Percentiles rank a stretch among this genome's conserved stretches.
These are phyloP conservation scores for Achlya flavicornis DNA, from an alignment of 2,888 invertebrate species.

Conservation along the genomic window DNA sequence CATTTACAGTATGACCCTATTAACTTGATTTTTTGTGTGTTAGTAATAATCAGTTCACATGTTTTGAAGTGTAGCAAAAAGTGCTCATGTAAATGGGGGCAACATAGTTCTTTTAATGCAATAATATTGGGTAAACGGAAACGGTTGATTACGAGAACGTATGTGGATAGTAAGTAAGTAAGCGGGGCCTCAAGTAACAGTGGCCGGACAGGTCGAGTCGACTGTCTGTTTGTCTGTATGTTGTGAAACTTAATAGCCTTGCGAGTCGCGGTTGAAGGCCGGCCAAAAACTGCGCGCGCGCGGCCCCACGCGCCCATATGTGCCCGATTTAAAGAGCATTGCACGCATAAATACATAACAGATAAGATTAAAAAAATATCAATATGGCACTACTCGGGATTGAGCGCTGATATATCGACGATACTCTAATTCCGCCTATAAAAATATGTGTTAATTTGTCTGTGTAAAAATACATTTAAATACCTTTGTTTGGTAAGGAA, in stretches of 20 bases:
- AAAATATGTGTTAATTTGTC: background rate
- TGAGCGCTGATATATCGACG: background rate
- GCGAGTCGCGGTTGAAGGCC: slow-evolving; percentile 74
- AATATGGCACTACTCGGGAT: slow-evolving; percentile 28
- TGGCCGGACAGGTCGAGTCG: slow-evolving; percentile 41
- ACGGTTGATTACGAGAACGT: slow-evolving; percentile 14
- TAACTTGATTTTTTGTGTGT: slow-evolving; percentile 62
- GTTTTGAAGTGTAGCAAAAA: slow-evolving; percentile 46
- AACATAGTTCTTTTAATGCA: slow-evolving; percentile 18
- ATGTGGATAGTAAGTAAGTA: slow-evolving; percentile 26
- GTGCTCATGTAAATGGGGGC: slow-evolving; percentile 25
- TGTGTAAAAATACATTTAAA: slow-evolving; percentile 15
- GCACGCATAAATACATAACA: slow-evolving; percentile 56
- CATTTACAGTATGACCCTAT: slow-evolving; percentile 67
- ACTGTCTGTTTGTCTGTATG: slow-evolving; percentile 59
- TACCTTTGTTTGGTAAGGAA: slow-evolving; percentile 67
- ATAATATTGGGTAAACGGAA: slow-evolving; percentile 18
- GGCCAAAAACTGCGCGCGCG: slow-evolving; percentile 63
- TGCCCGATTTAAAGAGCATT: slow-evolving; percentile 57
- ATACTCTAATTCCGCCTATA: background rate
- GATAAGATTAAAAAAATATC: slow-evolving; percentile 51
- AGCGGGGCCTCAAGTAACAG: slow-evolving; percentile 48
- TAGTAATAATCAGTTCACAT: slow-evolving; percentile 64
- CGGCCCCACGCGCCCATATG: slow-evolving; percentile 55
- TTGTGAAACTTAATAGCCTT: slow-evolving; percentile 77